These are phyloP conservation scores for Gymnodraco acuticeps DNA, from an alignment of 2,797 vertebrate genomes.

Conservation along the genomic window DNA sequence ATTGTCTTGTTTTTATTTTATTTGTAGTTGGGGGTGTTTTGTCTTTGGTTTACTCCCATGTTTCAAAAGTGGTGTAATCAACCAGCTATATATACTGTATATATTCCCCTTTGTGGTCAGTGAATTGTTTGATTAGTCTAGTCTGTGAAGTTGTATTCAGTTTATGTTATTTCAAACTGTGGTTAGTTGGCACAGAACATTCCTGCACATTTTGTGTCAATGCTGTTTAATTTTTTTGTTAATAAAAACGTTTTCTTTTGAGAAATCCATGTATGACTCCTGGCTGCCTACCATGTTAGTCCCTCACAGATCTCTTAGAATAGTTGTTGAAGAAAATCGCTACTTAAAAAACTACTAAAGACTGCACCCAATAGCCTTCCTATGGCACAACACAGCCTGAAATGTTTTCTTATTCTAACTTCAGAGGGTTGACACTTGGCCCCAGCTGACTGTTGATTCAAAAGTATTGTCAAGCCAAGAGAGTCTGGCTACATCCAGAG, in stretches of 20 bases:
- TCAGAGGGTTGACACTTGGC: not conserved
- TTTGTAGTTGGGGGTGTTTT: not conserved
- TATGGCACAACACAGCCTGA: not conserved
- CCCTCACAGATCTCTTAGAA: not conserved
- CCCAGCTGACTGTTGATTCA: constrained; percentile 6
- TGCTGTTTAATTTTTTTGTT: not conserved
- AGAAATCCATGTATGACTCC: not conserved
- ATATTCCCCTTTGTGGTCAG: not conserved
- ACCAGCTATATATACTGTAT: not conserved
- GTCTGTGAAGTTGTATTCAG: too few species aligned
- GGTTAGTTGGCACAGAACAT: not conserved
- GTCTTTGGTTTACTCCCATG: not conserved
- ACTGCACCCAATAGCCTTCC: not conserved
- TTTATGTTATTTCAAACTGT: not conserved
- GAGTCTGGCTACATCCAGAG: constrained; percentile 28
- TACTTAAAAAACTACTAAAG: not conserved
- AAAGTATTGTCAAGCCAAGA: not conserved
- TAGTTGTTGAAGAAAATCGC: not conserved
- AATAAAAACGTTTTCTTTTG: not conserved
- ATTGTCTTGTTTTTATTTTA: not conserved
- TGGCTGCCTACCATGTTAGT: not conserved
- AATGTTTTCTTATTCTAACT: constrained; percentile 3
- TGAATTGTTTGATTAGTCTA: not conserved
- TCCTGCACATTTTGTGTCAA: not conserved
- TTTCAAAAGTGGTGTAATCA: too few species aligned